Conservation (phyloP, 2,113 vertebrate genomes). For the Ascaphus truei region DNA sequence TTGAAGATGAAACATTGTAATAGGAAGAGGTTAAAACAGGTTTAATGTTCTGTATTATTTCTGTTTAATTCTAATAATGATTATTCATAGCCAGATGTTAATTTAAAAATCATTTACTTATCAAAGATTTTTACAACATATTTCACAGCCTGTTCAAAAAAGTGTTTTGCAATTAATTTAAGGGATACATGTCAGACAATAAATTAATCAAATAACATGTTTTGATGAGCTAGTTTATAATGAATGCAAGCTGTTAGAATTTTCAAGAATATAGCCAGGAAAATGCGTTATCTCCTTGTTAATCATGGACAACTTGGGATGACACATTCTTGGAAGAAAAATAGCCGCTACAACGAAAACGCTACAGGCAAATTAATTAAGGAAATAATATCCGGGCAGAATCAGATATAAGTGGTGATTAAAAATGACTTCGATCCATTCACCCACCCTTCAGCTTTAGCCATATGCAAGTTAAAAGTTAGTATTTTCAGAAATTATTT, state of each 20-base stretch:
- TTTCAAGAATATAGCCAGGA: background rate
- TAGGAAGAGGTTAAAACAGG: no score
- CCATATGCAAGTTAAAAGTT: no score
- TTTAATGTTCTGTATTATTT: no score
- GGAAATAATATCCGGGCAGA: background rate
- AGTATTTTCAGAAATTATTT: no score
- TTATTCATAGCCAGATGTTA: no score
- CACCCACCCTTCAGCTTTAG: no score
- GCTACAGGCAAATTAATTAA: background rate
- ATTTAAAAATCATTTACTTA: no score
- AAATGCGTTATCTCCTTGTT: background rate
- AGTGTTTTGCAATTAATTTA: conserved; percentile 5
- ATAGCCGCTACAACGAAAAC: background rate
- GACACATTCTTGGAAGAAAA: background rate
- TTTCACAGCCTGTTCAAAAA: background rate
- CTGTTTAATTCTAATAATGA: no score
- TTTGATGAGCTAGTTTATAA: background rate
- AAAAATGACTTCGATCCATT: no score
- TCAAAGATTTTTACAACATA: no score
- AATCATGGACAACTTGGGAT: background rate
- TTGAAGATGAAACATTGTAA: no score
- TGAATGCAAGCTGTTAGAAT: background rate
- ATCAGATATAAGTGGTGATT: no score
- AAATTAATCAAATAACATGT: background rate
- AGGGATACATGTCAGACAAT: background rate